A percentile compares a stretch with the other conserved stretches of the same genome.
Evolutionary conservation across 1,140 invertebrate genomes (phyloP).

Genomic region (Tyrophagus putrescentiae): DNA sequence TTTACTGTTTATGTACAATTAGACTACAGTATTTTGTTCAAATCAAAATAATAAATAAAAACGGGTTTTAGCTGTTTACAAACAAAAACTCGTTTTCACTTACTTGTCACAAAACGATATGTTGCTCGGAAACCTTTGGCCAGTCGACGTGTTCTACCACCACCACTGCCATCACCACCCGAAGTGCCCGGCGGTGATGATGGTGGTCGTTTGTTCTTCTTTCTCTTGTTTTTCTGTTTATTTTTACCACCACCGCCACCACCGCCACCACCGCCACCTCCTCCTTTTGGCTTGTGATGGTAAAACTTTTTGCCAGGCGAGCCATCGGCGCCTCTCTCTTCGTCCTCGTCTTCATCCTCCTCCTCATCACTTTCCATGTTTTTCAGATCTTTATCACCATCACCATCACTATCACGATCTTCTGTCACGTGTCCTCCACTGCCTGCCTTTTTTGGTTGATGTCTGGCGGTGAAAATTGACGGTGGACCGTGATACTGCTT

Average conservation of each 20-base stretch:
- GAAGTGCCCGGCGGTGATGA: not conserved
- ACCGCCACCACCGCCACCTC: not conserved
- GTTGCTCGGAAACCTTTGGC: slow-evolving; percentile 66
- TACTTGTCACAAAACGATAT: slow-evolving; percentile 75
- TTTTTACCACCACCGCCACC: not conserved
- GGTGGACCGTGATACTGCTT: not conserved
- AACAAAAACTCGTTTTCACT: slow-evolving; percentile 35
- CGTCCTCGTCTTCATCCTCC: not conserved
- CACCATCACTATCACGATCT: not conserved
- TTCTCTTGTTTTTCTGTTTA: not conserved
- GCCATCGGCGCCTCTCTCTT: not conserved
- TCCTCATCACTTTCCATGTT: not conserved
- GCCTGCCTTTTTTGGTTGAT: not conserved
- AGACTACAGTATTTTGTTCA: not conserved
- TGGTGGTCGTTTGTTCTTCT: not conserved
- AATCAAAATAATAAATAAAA: not conserved
- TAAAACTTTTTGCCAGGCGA: too few species aligned
- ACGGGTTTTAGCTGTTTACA: not conserved
- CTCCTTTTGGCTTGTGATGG: too few species aligned
- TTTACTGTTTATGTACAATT: not conserved
- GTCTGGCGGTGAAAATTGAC: not conserved
- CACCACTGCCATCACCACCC: not conserved
- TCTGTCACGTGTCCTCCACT: not conserved
- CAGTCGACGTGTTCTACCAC: slow-evolving; percentile 26
- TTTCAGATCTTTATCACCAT: not conserved